These are phyloP conservation scores for Pluvialis apricaria DNA, from an alignment of 2,113 vertebrate genomes.

Conservation along the genomic window DNA sequence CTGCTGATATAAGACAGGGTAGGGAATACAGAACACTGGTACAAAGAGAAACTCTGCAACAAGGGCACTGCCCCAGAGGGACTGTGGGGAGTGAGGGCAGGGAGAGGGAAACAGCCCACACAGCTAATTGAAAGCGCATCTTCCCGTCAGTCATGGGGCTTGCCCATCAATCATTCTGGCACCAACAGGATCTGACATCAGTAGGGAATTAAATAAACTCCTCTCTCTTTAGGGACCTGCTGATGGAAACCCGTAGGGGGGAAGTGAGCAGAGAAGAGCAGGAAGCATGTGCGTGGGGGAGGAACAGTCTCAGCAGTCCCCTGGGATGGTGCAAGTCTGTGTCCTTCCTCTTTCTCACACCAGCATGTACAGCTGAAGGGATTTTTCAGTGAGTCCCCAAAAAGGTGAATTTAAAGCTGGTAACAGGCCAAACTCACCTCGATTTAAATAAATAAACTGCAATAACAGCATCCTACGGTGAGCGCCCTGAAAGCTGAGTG, in stretches of 20 bases:
- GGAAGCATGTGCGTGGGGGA: constrained; percentile 7
- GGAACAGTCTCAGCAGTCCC: background rate
- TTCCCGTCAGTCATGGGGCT: constrained; percentile 33
- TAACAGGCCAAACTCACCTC: background rate
- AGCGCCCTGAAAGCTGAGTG: background rate
- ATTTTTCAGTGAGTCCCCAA: background rate
- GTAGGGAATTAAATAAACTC: constrained; percentile 71
- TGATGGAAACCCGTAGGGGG: constrained; percentile 57
- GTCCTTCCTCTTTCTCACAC: constrained; percentile 46
- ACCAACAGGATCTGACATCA: constrained; percentile 70
- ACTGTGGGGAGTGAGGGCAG: background rate
- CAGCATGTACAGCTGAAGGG: background rate
- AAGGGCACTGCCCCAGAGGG: background rate
- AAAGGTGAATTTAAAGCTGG: constrained; percentile 24
- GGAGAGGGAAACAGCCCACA: background rate
- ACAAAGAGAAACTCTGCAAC: background rate
- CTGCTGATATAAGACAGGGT: background rate
- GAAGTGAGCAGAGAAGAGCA: constrained; percentile 45
- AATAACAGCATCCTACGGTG: background rate
- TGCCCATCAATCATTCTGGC: constrained; percentile 69
- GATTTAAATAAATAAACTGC: background rate
- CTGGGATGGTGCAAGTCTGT: constrained; percentile 9
- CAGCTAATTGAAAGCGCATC: constrained; percentile 64
- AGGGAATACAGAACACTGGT: background rate
- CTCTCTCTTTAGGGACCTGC: constrained; percentile 62